A percentile compares a stretch with the other conserved stretches of the same genome.
Conservation (phyloP, 2,888 invertebrate genomes). For the Latrodectus hesperus region DNA sequence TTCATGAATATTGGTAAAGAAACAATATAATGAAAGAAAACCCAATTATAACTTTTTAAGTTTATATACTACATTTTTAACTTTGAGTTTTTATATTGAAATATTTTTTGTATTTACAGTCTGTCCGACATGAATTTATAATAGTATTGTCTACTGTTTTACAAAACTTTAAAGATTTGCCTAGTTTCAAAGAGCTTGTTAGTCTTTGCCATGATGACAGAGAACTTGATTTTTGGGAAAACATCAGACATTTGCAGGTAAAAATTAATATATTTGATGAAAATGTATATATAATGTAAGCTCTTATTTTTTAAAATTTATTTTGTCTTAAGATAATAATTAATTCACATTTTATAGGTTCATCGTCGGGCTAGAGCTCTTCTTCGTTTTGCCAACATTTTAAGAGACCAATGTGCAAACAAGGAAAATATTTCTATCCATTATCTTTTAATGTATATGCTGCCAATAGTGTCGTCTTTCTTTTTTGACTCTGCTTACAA, state of each 20-base stretch:
- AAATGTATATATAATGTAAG: not conserved
- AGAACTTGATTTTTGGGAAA: slow-evolving; percentile 96
- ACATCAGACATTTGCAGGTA: slow-evolving; percentile 83
- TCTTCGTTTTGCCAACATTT: slow-evolving; percentile 78
- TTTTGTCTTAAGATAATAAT: not conserved
- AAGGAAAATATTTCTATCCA: slow-evolving; percentile 53
- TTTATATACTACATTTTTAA: not conserved
- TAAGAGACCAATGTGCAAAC: slow-evolving; percentile 61
- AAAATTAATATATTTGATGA: not conserved
- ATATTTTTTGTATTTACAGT: slow-evolving; percentile 21
- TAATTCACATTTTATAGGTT: slow-evolving; percentile 79
- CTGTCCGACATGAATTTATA: slow-evolving; percentile 84
- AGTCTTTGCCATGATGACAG: slow-evolving; percentile 82
- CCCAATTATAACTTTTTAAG: too few relatives aligned
- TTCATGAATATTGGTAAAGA: too few relatives aligned
- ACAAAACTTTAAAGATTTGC: slow-evolving; percentile 71
- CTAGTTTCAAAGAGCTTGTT: slow-evolving; percentile 73
- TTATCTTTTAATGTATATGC: slow-evolving; percentile 83
- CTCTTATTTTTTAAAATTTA: not conserved
- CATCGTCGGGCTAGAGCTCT: slow-evolving; percentile 90
- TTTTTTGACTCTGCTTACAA: slow-evolving; percentile 85
- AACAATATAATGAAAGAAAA: too few relatives aligned
- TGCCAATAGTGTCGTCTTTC: slow-evolving; percentile 88
- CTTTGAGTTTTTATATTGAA: not conserved
- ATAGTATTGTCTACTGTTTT: slow-evolving; percentile 84